Evolutionary conservation across 2,888 invertebrate species (phyloP).

Genomic region (Xylota sylvarum): DNA sequence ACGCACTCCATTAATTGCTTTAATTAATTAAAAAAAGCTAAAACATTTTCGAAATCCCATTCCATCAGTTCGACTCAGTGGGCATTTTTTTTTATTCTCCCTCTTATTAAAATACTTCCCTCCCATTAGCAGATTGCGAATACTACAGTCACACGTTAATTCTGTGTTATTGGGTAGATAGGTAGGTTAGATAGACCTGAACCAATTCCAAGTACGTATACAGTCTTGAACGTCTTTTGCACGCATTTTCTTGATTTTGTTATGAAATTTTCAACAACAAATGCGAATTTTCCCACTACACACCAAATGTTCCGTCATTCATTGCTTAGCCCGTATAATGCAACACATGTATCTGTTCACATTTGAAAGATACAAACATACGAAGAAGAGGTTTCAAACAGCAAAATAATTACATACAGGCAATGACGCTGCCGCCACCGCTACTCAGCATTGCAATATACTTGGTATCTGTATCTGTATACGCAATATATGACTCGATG

Average conservation of each 20-base stretch:
- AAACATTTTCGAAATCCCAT: slow-evolving; percentile 47
- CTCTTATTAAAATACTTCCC: slow-evolving; percentile 27
- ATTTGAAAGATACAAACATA: slow-evolving; percentile 31
- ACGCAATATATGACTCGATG: slow-evolving; percentile 47
- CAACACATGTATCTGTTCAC: slow-evolving; percentile 52
- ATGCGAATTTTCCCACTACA: slow-evolving; percentile 70
- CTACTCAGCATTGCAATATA: slow-evolving; percentile 20
- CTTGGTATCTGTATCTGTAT: slow-evolving; percentile 21
- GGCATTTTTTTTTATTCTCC: slow-evolving; percentile 1
- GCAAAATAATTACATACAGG: slow-evolving; percentile 57
- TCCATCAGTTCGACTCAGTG: slow-evolving; percentile 20
- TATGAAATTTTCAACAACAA: slow-evolving; percentile 43
- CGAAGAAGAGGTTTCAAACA: slow-evolving; percentile 44
- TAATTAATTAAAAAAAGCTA: slow-evolving; percentile 51
- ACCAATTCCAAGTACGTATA: slow-evolving; percentile 51
- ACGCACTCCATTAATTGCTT: slow-evolving; percentile 44
- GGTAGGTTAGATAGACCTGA: slow-evolving; percentile 32
- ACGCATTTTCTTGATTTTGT: slow-evolving; percentile 52
- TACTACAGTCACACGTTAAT: not conserved
- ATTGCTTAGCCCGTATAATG: slow-evolving; percentile 11
- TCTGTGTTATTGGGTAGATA: slow-evolving; percentile 43
- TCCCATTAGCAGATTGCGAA: not conserved
- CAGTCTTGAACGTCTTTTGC: slow-evolving; percentile 14
- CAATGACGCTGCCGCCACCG: slow-evolving; percentile 38
- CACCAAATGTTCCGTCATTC: slow-evolving; percentile 34